Evolutionary conservation across 2,797 vertebrate species (phyloP), one percentile per base, ranked within the genome.

Genomic region (Pogoniulus pusillus): DNA sequence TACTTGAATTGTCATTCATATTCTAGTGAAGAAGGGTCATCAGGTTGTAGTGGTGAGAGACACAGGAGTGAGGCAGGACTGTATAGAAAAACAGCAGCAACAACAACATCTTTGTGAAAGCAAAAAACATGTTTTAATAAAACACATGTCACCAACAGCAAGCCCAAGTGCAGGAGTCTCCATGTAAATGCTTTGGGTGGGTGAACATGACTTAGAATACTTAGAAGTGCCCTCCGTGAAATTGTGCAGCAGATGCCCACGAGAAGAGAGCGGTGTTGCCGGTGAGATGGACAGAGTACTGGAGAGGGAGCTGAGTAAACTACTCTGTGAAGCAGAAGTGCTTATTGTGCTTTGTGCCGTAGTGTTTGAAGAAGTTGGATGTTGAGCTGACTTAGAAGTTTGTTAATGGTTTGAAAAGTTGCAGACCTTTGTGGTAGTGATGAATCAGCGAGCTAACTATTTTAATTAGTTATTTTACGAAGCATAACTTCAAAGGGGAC

Each of bases 341-440:
- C 32, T 80, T 80, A 39, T 43, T 58, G 57, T 66, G 41, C 60
- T 81, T 78, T 66, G 27, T 55, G 22, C 0, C 0, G 34, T 57
- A 51, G 24, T n/a, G 37, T 84, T 88, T 82, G 75, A 76, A 91
- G 74, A 81, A 37, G 16, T 22, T 53, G 11, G 4, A 5, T 84
- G 29, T 74, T 79, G 79, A 91, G 62, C 64, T 91, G 82, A 70
- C 53, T 82, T 66, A 57, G 30, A 84, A 57, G 39, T 81, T 88
- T 83, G 58, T 32, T 91, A 82, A 72, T 29, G 23, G n/a, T 63
- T 90, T 91, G 57, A 66, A 72, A 91, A 88, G n/a, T 43, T 43
- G 57, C 75, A 89, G 74, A 49, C 17, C 30, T 79, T 49, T 63
- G 57, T 55, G 34, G 16, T 30, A 66, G 47, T 49, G 63, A 55